Evolutionary conservation across 2,113 vertebrate species (phyloP).

Genomic region (Callaeas wilsoni): DNA sequence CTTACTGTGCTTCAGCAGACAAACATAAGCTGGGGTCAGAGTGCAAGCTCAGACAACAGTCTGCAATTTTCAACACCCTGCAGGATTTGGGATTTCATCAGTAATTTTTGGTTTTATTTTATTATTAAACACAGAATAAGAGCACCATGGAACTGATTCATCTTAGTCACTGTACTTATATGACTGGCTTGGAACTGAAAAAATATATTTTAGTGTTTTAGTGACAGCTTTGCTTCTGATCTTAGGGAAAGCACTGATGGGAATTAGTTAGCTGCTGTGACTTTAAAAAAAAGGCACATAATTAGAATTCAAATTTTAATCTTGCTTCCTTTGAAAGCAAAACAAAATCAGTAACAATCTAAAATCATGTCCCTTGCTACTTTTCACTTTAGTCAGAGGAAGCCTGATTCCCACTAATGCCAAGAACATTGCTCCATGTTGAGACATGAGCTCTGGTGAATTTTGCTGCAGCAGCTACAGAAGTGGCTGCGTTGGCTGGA

Average conservation of each 20-base stretch:
- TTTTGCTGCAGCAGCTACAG: background rate
- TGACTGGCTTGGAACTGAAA: background rate
- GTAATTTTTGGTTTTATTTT: background rate
- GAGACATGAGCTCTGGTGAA: background rate
- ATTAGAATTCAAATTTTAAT: slow-evolving; percentile 26
- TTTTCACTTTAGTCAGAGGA: background rate
- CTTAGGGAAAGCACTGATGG: background rate
- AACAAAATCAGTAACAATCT: background rate
- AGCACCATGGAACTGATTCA: background rate
- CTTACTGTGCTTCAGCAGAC: background rate
- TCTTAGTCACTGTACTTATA: background rate
- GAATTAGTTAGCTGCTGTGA: slow-evolving; percentile 9
- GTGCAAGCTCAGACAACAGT: background rate
- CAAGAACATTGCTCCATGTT: background rate
- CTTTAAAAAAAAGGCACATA: background rate
- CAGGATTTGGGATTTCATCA: background rate
- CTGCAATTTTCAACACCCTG: background rate
- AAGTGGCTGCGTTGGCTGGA: background rate
- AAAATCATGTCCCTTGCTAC: background rate
- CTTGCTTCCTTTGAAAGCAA: background rate
- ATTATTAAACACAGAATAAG: slow-evolving; percentile 3
- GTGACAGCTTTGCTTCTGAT: slow-evolving; percentile 27
- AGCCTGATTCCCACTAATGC: background rate
- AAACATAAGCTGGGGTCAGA: background rate
- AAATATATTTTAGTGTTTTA: background rate